A percentile compares a stretch with the other conserved stretches of the same genome.
phyloP scores from a whole-genome alignment of 2,888 invertebrate genomes.

The Elegia similella region DNA sequence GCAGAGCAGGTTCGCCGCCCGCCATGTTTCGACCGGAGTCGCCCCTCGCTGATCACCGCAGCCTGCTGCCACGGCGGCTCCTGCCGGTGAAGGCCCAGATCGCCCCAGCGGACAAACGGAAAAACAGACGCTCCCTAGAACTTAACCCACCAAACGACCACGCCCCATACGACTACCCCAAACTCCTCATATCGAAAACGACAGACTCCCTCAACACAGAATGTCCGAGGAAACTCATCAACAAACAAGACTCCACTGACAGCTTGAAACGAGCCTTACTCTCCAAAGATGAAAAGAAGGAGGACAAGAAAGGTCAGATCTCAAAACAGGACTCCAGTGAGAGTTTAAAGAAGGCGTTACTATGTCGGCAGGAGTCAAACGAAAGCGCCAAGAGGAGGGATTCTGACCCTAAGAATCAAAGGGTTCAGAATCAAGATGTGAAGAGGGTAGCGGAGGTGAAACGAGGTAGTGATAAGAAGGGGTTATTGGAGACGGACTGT shows the following conservation, averaged over 20 bases:
- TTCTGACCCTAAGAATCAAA: slow-evolving; percentile 49
- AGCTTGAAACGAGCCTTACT: slow-evolving; percentile 68
- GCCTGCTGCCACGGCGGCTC: slow-evolving; percentile 71
- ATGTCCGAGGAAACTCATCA: slow-evolving; percentile 68
- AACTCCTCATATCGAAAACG: slow-evolving; percentile 75
- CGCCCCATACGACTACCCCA: slow-evolving; percentile 68
- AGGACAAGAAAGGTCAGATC: slow-evolving; percentile 59
- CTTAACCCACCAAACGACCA: slow-evolving; percentile 70
- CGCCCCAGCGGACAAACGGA: slow-evolving; percentile 69
- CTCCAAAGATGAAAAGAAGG: slow-evolving; percentile 69
- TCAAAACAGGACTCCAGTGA: slow-evolving; percentile 70
- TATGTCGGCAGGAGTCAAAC: slow-evolving; percentile 69
- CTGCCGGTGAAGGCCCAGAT: slow-evolving; percentile 74
- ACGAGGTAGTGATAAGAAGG: slow-evolving; percentile 68
- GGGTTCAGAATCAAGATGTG: slow-evolving; percentile 54
- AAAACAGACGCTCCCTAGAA: slow-evolving; percentile 74
- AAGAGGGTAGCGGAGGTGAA: slow-evolving; percentile 59
- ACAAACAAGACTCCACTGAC: slow-evolving; percentile 73
- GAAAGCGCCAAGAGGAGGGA: slow-evolving; percentile 69
- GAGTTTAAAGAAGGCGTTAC: slow-evolving; percentile 66
- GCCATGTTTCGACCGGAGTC: slow-evolving; percentile 77
- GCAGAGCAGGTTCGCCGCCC: slow-evolving; percentile 60
- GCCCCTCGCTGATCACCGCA: slow-evolving; percentile 79
- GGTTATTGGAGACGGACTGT: slow-evolving; percentile 67
- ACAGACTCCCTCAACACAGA: slow-evolving; percentile 75